Conservation (phyloP, 2,797 vertebrate species). For the Falco rusticolus region DNA sequence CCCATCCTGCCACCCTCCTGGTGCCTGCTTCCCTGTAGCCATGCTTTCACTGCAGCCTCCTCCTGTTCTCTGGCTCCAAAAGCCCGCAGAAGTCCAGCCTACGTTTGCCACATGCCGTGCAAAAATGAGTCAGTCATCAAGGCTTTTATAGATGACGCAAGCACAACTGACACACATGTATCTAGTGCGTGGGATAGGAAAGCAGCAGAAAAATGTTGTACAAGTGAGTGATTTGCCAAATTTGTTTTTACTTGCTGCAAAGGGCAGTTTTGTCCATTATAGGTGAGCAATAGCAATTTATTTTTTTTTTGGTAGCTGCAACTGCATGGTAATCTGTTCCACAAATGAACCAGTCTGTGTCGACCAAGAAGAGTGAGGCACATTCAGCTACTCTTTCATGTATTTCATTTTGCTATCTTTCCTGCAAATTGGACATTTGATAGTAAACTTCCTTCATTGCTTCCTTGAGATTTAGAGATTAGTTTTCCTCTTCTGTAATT, state of each 20-base stretch:
- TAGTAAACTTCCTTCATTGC: neutral
- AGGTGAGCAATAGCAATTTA: neutral
- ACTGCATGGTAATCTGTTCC: neutral
- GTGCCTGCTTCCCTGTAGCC: neutral
- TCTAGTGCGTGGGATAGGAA: neutral
- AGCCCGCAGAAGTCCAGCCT: neutral
- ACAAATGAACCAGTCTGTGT: neutral
- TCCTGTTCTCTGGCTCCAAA: neutral
- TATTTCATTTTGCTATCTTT: neutral
- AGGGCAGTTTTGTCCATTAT: neutral
- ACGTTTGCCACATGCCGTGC: neutral
- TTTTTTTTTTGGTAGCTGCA: neutral
- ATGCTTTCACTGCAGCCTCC: neutral
- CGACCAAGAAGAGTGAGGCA: neutral
- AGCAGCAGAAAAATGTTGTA: neutral
- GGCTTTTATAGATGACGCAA: constrained; percentile 6
- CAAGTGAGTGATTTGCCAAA: neutral
- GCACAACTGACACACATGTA: neutral
- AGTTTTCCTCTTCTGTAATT: neutral
- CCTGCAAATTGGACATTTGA: neutral
- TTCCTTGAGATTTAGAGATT: neutral
- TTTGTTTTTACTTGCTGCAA: neutral
- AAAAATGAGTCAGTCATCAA: constrained; percentile 43
- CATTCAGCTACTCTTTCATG: neutral
- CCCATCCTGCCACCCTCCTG: rapidly evolving